Conservation (phyloP, 2,888 invertebrate species). For the Hydroisotoma schaefferi region DNA sequence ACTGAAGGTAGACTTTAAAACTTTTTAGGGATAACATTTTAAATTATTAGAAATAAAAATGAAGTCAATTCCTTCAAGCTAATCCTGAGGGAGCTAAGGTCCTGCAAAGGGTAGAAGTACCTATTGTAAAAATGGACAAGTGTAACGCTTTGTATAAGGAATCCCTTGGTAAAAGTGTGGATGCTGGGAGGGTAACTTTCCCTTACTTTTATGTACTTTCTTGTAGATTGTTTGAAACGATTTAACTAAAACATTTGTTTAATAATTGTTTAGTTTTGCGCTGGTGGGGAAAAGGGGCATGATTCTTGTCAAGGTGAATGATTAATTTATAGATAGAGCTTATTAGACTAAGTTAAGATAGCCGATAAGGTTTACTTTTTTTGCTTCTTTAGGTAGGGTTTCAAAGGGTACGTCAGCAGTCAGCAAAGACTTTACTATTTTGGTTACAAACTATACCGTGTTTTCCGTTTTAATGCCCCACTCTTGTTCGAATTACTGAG, state of each 20-base stretch:
- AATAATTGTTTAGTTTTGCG: slow-evolving; percentile 29
- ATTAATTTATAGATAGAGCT: not conserved
- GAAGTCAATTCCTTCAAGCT: slow-evolving; percentile 8
- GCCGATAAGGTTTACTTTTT: no score
- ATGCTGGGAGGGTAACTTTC: slow-evolving; percentile 30
- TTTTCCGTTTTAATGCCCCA: no score
- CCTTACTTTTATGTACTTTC: not conserved
- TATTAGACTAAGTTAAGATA: no score
- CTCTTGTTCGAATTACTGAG: no score
- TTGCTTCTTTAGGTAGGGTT: no score
- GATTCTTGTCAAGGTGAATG: slow-evolving; percentile 5
- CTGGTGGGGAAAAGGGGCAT: slow-evolving; percentile 24
- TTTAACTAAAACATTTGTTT: not conserved
- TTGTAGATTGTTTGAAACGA: not conserved
- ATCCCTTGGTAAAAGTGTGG: slow-evolving; percentile 25
- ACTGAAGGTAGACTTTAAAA: slow-evolving; percentile 12
- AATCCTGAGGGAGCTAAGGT: slow-evolving; percentile 30
- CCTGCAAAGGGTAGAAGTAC: slow-evolving; percentile 30
- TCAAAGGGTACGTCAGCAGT: no score
- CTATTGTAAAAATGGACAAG: slow-evolving; percentile 20
- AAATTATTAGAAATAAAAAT: not conserved
- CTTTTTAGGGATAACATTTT: no score
- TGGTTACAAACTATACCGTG: no score
- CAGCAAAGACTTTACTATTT: no score
- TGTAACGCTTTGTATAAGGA: slow-evolving; percentile 35